Percentiles rank a stretch among this genome's conserved stretches.
Conservation (phyloP, 2,797 vertebrate species). For the Aselliscus stoliczkanus region DNA sequence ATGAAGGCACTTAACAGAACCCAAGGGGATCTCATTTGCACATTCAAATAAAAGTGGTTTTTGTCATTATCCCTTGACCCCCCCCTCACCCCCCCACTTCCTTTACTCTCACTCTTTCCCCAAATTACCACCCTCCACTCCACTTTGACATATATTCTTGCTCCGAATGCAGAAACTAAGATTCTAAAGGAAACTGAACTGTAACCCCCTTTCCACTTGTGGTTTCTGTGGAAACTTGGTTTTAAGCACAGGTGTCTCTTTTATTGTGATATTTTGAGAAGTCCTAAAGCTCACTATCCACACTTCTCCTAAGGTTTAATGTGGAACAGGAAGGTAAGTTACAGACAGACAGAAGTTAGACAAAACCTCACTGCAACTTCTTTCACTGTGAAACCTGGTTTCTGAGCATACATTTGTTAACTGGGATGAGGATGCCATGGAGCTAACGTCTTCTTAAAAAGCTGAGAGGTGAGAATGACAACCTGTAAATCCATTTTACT, state of each 20-base stretch:
- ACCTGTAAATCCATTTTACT: not conserved
- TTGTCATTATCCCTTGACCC: not conserved
- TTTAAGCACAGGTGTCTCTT: conserved; percentile 70
- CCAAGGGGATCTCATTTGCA: not conserved
- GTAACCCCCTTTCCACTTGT: conserved; percentile 3
- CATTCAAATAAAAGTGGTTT: not conserved
- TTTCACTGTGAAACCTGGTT: not conserved
- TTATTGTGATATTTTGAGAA: conserved; percentile 70
- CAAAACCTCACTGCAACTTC: conserved; percentile 46
- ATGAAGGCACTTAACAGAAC: not conserved
- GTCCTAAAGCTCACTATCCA: conserved; percentile 53
- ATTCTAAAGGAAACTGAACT: conserved; percentile 4
- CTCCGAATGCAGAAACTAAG: not conserved
- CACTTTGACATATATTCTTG: not conserved
- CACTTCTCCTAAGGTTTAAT: conserved; percentile 39
- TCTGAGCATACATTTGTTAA: not conserved
- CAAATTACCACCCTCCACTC: not conserved
- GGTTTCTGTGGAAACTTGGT: conserved; percentile 69
- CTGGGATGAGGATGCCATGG: not conserved
- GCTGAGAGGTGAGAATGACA: not conserved
- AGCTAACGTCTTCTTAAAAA: conserved; percentile 47
- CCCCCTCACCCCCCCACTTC: too few relatives aligned
- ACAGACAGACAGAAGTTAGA: conserved; percentile 23
- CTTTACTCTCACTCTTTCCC: not conserved
- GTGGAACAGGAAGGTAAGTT: not conserved